Base-by-base conservation (phyloP, 2,888 invertebrate genomes). In the Hydrotaea cyrtoneurina region DNA sequence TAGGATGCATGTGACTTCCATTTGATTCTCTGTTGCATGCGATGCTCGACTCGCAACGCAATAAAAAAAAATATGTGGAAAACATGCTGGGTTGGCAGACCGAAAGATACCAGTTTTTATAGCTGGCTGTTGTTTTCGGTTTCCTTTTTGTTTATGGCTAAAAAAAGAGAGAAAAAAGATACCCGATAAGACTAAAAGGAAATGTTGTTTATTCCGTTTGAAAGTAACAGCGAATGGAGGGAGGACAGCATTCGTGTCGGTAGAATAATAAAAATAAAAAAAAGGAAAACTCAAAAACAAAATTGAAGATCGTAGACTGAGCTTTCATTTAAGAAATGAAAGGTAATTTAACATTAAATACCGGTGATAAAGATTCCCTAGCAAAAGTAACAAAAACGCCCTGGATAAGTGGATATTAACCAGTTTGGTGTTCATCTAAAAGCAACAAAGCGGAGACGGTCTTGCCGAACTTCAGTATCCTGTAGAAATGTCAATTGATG, bases 21-120 rank as follows among this genome's bases (percentile, higher is more conserved):
- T 31, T 62, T 62, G 21, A 36, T 15, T 66, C 3, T 43, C 19
- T 46, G 43, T 21, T 23, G 36, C 36, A 31, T 69, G 66, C 17
- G 43, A 23, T 17, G 31, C n/a, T 43, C 19, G 23, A n/a, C n/a
- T 46, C 23, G 69, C 36, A n/a, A n/a, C 36, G 69, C 46, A 69
- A 69, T 69, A 23, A 69, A 46, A 69, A 46, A n/a, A n/a, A n/a
- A n/a, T n/a, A n/a, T n/a, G n/a, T n/a, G n/a, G 46, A 23, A 69
- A 69, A 46, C 69, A 69, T 69, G 69, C 39, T 43, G 23, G 69
- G 39, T 36, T 36, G 64, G 64, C 0, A 46, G 21, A 64, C 17
- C 31, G 36, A 17, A 21, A 69, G 69, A 69, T 69, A 69, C 46
- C 46, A 46, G 13, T 23, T 13, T 46, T 39, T 46, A n/a, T n/a